These are phyloP conservation scores for Gonioctena quinquepunctata DNA, from an alignment of 1,140 invertebrate species.

Conservation along the genomic window DNA sequence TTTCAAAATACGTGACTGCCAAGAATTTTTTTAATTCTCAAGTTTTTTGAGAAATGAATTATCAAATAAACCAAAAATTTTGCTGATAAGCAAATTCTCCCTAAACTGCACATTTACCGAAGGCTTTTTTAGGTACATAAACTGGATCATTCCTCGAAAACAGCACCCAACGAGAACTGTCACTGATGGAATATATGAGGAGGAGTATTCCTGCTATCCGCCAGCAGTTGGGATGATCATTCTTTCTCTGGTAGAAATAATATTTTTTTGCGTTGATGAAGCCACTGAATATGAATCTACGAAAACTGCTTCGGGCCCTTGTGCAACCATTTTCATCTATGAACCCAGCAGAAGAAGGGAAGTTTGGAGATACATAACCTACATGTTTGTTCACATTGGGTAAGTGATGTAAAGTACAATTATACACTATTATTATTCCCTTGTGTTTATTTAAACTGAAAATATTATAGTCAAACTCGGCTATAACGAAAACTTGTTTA, in stretches of 20 bases:
- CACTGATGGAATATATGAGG: constrained; percentile 68
- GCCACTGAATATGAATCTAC: constrained; percentile 49
- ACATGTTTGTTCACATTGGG: constrained; percentile 97
- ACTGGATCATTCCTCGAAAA: constrained; percentile 47
- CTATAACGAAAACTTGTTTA: background rate
- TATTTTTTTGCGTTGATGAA: constrained; percentile 71
- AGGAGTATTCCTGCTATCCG: constrained; percentile 84
- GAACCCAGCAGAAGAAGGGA: constrained; percentile 85
- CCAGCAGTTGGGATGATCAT: constrained; percentile 86
- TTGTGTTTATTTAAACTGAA: too few species aligned
- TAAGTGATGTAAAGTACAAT: constrained; percentile 61
- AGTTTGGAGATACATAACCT: constrained; percentile 90
- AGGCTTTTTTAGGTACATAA: constrained; percentile 35
- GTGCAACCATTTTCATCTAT: constrained; percentile 82
- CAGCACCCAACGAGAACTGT: constrained; percentile 24
- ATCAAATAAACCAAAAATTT: too few species aligned
- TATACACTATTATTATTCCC: too few species aligned
- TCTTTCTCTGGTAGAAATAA: constrained; percentile 72
- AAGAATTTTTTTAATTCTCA: too few species aligned
- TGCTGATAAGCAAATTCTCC: too few species aligned
- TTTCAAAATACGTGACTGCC: too few species aligned
- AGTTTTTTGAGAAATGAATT: too few species aligned
- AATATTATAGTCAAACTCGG: too few species aligned
- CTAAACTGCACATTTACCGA: too few species aligned
- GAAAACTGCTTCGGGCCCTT: constrained; percentile 67